These are phyloP conservation scores for Phoxinus dragarum DNA, from an alignment of 2,797 vertebrate species.

Conservation along the genomic window DNA sequence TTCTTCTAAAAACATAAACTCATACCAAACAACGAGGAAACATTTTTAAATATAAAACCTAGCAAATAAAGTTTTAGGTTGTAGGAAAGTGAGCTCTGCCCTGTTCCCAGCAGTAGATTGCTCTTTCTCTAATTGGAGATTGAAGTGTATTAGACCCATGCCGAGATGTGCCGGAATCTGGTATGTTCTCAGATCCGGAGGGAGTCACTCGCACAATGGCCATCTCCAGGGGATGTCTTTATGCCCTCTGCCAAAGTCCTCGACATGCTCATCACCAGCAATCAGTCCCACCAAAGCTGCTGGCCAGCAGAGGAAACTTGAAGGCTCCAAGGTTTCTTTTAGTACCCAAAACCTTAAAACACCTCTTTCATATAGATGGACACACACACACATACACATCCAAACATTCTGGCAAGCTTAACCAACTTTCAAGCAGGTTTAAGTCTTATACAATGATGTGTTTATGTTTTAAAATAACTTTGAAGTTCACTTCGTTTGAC, in stretches of 20 bases:
- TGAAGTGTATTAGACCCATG: constrained; percentile 51
- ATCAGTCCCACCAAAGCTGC: constrained; percentile 61
- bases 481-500: constrained; percentile 35
- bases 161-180: constrained; percentile 38
- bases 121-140: constrained; percentile 55
- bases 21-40: not conserved
- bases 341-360: constrained; percentile 23
- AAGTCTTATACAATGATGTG: constrained; percentile 39
- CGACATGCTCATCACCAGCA: constrained; percentile 59
- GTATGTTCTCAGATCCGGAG: constrained; percentile 43
- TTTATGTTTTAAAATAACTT: constrained; percentile 40
- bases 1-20: not conserved
- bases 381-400: constrained; percentile 2
- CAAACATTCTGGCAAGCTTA: constrained; percentile 7
- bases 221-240: constrained; percentile 52
- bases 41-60: not conserved
- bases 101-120: constrained; percentile 40
- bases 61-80: not conserved
- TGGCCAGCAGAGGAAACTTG: constrained; percentile 35
- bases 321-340: constrained; percentile 50
- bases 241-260: constrained; percentile 49
- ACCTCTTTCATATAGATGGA: constrained; percentile 17
- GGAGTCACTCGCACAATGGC: constrained; percentile 54
- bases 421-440: constrained; percentile 36
- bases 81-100: not conserved